Conservation (phyloP, 1,140 invertebrate genomes). For the Asobara japonica region DNA sequence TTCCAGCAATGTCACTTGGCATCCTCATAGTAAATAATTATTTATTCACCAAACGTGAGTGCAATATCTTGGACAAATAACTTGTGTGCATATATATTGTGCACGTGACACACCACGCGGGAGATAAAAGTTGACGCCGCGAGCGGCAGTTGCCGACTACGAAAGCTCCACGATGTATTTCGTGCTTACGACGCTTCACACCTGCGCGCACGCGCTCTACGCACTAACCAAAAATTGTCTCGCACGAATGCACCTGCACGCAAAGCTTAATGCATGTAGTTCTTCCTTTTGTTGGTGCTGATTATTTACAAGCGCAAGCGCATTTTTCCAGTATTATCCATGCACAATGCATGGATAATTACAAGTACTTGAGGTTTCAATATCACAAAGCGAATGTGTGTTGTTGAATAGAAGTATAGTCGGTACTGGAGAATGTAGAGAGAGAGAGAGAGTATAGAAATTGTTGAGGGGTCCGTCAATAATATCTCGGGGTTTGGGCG, state of each 20-base stretch:
- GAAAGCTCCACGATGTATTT: conserved; percentile 58
- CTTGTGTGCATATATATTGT: conserved; percentile 18
- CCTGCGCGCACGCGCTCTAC: conserved; percentile 60
- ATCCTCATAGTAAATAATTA: background rate
- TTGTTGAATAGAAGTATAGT: background rate
- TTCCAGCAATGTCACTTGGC: background rate
- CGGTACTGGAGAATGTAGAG: background rate
- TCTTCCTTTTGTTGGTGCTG: background rate
- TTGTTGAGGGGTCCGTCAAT: background rate
- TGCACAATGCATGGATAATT: background rate
- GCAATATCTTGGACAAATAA: background rate
- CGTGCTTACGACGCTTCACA: conserved; percentile 43
- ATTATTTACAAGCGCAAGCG: background rate
- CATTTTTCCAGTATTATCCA: background rate
- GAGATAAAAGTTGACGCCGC: conserved; percentile 51
- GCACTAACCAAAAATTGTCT: background rate
- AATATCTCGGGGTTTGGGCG: too few species aligned
- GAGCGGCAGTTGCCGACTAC: conserved; percentile 64
- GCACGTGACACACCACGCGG: background rate
- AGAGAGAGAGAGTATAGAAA: too few species aligned
- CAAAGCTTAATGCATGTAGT: conserved; percentile 24
- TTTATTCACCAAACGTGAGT: background rate
- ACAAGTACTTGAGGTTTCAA: background rate
- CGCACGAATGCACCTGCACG: conserved; percentile 45
- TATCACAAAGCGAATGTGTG: background rate